Conservation (phyloP, 2,888 invertebrate genomes). For the Ephialtes manifestator region DNA sequence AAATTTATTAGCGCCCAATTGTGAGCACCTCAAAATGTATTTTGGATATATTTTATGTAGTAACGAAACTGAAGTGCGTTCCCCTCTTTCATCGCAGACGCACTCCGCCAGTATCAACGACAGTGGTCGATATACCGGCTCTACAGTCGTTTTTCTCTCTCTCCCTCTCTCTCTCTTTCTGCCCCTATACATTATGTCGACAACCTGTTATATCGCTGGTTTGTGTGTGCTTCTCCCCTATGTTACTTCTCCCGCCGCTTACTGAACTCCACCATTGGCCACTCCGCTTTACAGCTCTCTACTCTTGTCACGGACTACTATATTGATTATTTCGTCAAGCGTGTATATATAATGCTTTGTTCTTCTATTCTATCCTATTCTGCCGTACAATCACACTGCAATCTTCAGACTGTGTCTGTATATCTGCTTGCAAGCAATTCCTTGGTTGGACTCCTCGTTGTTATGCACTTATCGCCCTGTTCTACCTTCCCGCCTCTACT, state of each 20-base stretch:
- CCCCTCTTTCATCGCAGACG: conserved; percentile 4
- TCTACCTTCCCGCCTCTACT: background rate
- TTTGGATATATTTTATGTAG: no score
- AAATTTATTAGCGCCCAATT: no score
- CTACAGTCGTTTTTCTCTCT: conserved; percentile 12
- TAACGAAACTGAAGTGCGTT: background rate
- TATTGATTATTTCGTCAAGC: conserved; percentile 73
- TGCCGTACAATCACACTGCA: background rate
- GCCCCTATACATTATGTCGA: conserved; percentile 63
- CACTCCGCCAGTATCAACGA: background rate
- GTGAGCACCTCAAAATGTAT: no score
- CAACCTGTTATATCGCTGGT: conserved; percentile 79
- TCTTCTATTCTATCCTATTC: conserved; percentile 31
- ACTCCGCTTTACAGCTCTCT: conserved; percentile 53
- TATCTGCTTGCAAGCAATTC: background rate
- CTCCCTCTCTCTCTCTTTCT: conserved; percentile 46
- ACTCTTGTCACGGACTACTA: conserved; percentile 64
- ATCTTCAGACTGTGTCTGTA: background rate
- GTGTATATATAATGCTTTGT: conserved; percentile 5
- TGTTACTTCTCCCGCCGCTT: conserved; percentile 6
- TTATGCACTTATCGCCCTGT: background rate
- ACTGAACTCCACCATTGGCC: conserved; percentile 52
- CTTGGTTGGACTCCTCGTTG: background rate
- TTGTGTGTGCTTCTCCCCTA: conserved; percentile 39
- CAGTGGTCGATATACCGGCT: background rate